Percentiles rank a stretch among this genome's conserved stretches.
Conservation (phyloP, 1,140 invertebrate species). For the Drosophila nebulosa region DNA sequence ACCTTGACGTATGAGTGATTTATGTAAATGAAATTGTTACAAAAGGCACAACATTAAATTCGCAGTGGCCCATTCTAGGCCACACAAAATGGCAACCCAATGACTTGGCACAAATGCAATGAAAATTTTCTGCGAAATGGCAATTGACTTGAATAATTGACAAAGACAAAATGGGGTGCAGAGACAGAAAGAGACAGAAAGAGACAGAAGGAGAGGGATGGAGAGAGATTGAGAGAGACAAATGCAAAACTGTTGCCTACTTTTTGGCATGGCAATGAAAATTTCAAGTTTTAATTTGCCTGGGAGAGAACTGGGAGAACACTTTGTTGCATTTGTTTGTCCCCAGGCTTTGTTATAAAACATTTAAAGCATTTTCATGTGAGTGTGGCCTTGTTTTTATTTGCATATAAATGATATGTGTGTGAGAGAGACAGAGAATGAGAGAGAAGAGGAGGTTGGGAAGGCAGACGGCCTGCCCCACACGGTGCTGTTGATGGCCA, state of each 20-base stretch:
- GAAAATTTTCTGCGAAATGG: slow-evolving; percentile 15
- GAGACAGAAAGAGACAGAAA: too few species aligned
- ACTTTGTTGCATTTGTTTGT: slow-evolving; percentile 18
- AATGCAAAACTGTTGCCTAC: slow-evolving; percentile 28
- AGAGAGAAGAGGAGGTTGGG: neutral
- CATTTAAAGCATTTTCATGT: slow-evolving; percentile 44
- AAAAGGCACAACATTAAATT: neutral
- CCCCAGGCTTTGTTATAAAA: slow-evolving; percentile 41
- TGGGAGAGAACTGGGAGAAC: neutral
- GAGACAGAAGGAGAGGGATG: too few species aligned
- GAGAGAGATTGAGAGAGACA: slow-evolving; percentile 39
- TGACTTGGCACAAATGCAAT: slow-evolving; percentile 38
- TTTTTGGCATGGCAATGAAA: slow-evolving; percentile 26
- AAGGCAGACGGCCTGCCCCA: slow-evolving; percentile 32
- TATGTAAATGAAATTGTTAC: slow-evolving; percentile 64
- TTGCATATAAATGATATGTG: neutral
- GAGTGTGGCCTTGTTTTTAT: slow-evolving; percentile 3
- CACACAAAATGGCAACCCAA: slow-evolving; percentile 13
- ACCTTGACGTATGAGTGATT: slow-evolving; percentile 65
- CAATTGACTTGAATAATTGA: too few species aligned
- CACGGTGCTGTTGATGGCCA: slow-evolving; percentile 68
- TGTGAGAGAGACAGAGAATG: neutral
- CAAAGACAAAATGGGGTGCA: too few species aligned
- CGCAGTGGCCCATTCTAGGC: neutral
- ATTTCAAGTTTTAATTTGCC: slow-evolving; percentile 60